Base-by-base conservation (phyloP, 1,140 invertebrate genomes). In the Hypothenemus hampei region DNA sequence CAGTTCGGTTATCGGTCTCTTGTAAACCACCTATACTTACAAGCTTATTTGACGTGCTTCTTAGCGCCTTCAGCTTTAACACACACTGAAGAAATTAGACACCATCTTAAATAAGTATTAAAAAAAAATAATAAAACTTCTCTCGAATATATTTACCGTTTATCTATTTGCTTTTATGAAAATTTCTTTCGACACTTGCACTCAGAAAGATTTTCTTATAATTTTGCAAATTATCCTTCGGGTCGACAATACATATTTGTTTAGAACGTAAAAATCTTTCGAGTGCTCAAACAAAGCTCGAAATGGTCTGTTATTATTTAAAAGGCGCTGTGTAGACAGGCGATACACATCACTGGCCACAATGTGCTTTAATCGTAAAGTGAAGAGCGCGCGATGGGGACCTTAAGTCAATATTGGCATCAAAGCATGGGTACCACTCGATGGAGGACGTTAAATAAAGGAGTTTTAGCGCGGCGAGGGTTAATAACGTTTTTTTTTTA, bases 371-470 rank as follows among this genome's bases (percentile, higher is more conserved):
- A 55, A 55, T 44, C 41, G 52, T 55, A 19, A 37, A 55, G 43
- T 55, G 52, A 22, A 15, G 52, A 55, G 41, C 52, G 47, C 37
- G 52, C n/a, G n/a, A 46, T 55, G 52, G 52, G 23, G 52, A 43
- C 23, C 43, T 47, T 46, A 55, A 55, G 52, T 55, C 43, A 55
- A 55, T 55, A 55, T 55, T 55, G 31, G 33, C 19, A n/a, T 47
- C 39, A 47, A 55, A 52, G 21, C 43, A 22, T 55, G 52, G 52
- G n/a, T n/a, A n/a, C n/a, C 26, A 46, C 13, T 13, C 19, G 22
- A 26, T 13, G 26, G 26, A 31, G 26, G 26, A 31, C 26, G n/a
- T n/a, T n/a, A n/a, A n/a, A n/a, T n/a, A n/a, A n/a, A n/a, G n/a
- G n/a, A n/a, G n/a, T n/a, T n/a, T n/a, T n/a, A n/a, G n/a, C n/a